Evolutionary conservation across 2,888 invertebrate species (phyloP), one percentile per base, ranked within the genome.

Genomic region (Blera fallax): DNA sequence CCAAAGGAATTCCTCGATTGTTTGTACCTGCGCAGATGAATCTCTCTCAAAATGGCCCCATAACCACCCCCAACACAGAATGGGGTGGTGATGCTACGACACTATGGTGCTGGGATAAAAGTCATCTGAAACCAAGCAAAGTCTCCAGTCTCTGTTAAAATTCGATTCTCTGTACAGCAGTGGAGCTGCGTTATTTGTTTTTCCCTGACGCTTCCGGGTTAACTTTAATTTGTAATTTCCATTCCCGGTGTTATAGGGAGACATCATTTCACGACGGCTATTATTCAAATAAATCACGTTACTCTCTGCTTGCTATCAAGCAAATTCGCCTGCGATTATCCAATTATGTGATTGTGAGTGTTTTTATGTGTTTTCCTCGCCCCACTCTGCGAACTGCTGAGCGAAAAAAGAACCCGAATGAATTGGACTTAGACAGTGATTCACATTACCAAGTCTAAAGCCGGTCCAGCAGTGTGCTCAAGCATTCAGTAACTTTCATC

Each of bases 241-340:
- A 56, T 48, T 14, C 37, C 48, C 58, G 5, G 1, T 24, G 37
- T 32, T 2, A 10, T 18, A 2, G 40, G 56, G 54, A 32, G 69
- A 14, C 54, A 16, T 18, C 27, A 45, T 34, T n/a, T n/a, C n/a
- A n/a, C n/a, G n/a, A n/a, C n/a, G n/a, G n/a, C n/a, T 11, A 40
- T 40, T 40, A 11, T 40, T 50, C 50, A 24, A 11, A 50, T 50
- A 50, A 50, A 27, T 24, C 50, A 24, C 24, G 11, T 10, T 48
- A 1, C 14, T n/a, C n/a, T 2, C 40, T 45, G 21, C 11, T 4
- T 16, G 60, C 54, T 27, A 52, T 43, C 45, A 43, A 73, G 65
- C 43, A 50, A 79, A 80, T 79, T 79, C 70, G 84, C 84, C 74
- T 64, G 78, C 79, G 79, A 84, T 84, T 84, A 84, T 84, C 52